A percentile compares a stretch with the other conserved stretches of the same genome.
phyloP scores from a whole-genome alignment of 2,113 vertebrate species.

The Lipophrys pholis region DNA sequence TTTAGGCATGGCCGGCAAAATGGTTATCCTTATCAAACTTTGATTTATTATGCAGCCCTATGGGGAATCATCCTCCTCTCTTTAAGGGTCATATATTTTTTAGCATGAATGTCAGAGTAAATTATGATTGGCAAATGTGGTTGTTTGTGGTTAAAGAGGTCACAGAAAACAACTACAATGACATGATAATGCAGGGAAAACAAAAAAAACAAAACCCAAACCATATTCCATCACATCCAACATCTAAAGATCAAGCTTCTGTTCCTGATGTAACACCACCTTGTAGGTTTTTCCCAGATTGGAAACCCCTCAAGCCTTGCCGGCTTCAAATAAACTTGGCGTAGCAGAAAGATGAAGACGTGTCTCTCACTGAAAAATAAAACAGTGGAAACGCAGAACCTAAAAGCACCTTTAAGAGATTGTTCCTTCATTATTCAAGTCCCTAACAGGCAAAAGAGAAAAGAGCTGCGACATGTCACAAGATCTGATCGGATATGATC shows the following conservation, averaged over 20 bases:
- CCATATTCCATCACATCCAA: background rate
- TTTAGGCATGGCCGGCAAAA: no score
- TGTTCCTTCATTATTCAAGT: slow-evolving; percentile 68
- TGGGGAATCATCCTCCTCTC: no score
- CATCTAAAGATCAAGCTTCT: slow-evolving; percentile 9
- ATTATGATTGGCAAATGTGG: slow-evolving; percentile 5
- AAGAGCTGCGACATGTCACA: slow-evolving; percentile 53
- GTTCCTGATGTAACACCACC: slow-evolving; percentile 30
- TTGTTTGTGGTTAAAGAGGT: slow-evolving; percentile 7
- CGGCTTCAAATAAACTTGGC: slow-evolving; percentile 52
- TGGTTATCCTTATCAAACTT: no score
- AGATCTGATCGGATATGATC: slow-evolving; percentile 64
- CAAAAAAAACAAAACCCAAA: no score
- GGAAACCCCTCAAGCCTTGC: slow-evolving; percentile 54
- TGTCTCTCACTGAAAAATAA: slow-evolving; percentile 44
- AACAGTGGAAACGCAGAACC: slow-evolving; percentile 39
- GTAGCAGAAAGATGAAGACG: slow-evolving; percentile 8
- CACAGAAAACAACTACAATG: background rate
- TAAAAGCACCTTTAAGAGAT: slow-evolving; percentile 62
- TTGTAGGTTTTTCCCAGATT: slow-evolving; percentile 47
- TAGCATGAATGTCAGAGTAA: no score
- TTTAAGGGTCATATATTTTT: no score
- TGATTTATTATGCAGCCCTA: no score
- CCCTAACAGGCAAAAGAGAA: slow-evolving; percentile 54
- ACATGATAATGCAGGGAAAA: no score